phyloP scores from a whole-genome alignment of 2,113 vertebrate species.

The Thunnus thynnus region DNA sequence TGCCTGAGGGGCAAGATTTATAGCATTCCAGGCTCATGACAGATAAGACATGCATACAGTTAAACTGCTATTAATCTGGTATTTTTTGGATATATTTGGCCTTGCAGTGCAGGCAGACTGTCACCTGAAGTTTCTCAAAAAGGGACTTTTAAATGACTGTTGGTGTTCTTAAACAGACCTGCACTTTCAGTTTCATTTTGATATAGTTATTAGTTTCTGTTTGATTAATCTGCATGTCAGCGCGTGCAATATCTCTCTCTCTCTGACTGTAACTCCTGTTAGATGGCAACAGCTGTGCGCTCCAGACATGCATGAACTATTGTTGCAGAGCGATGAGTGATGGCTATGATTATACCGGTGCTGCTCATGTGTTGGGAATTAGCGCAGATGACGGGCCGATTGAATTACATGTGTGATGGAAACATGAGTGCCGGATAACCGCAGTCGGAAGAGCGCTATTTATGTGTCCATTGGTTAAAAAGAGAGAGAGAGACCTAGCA shows the following conservation, averaged over 20 bases:
- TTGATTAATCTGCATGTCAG: slow-evolving; percentile 10
- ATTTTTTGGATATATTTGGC: slow-evolving; percentile 15
- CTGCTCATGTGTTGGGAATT: slow-evolving; percentile 69
- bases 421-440: slow-evolving; percentile 63
- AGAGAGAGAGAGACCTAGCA: slow-evolving; percentile 69
- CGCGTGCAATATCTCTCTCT: background rate
- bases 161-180: background rate
- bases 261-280: slow-evolving; percentile 14
- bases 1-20: slow-evolving; percentile 18
- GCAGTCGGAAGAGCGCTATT: slow-evolving; percentile 66
- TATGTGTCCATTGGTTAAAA: slow-evolving; percentile 68
- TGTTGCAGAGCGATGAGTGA: slow-evolving; percentile 69
- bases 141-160: slow-evolving; percentile 1
- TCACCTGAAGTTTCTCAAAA: slow-evolving; percentile 7
- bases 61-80: slow-evolving; percentile 23
- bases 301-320: slow-evolving; percentile 45
- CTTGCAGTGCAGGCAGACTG: background rate
- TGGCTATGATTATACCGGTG: slow-evolving; percentile 63
- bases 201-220: background rate
- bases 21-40: slow-evolving; percentile 52
- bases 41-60: slow-evolving; percentile 19
- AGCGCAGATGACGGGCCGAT: slow-evolving; percentile 60
- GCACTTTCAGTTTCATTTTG: slow-evolving; percentile 22
- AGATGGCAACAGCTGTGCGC: slow-evolving; percentile 62
- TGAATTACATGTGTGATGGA: slow-evolving; percentile 72